A percentile compares a stretch with the other conserved stretches of the same genome.
Evolutionary conservation across 1,140 invertebrate species (phyloP).

Genomic region (Micrasema minimum): DNA sequence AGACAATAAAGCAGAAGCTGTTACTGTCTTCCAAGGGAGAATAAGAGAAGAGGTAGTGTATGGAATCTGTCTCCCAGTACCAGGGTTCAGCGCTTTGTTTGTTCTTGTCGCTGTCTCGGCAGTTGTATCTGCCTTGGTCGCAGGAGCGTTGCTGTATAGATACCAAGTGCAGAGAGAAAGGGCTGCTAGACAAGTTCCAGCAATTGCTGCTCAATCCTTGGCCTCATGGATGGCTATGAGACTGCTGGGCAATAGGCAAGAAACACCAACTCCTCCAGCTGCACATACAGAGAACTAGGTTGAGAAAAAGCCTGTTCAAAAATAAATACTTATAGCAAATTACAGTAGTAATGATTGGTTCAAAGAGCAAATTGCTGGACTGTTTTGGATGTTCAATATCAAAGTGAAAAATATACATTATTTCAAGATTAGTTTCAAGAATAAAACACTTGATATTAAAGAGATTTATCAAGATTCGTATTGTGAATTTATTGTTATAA

Average conservation of each 20-base stretch:
- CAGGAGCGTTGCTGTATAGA: conserved; percentile 78
- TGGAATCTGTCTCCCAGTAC: conserved; percentile 89
- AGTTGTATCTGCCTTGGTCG: conserved; percentile 82
- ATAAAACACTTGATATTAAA: too few relatives aligned
- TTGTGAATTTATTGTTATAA: too few relatives aligned
- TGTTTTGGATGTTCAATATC: too few relatives aligned
- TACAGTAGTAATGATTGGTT: too few relatives aligned
- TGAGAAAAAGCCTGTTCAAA: too few relatives aligned
- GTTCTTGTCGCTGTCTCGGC: conserved; percentile 87
- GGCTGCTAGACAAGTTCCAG: conserved; percentile 63
- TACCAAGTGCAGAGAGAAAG: conserved; percentile 80
- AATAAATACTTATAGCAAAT: too few relatives aligned
- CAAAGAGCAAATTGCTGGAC: too few relatives aligned
- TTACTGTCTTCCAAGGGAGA: conserved; percentile 87
- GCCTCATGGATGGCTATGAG: conserved; percentile 79
- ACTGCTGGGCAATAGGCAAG: conserved; percentile 69
- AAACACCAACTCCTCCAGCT: conserved; percentile 50
- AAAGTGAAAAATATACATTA: too few relatives aligned
- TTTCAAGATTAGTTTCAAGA: too few relatives aligned
- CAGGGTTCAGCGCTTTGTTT: conserved; percentile 88
- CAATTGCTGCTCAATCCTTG: conserved; percentile 69
- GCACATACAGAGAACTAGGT: conserved; percentile 22
- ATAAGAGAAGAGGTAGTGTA: conserved; percentile 90
- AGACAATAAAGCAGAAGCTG: conserved; percentile 80
- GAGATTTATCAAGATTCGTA: too few relatives aligned